Conservation (phyloP, 2,113 vertebrate genomes). For the Carassius carassius region DNA sequence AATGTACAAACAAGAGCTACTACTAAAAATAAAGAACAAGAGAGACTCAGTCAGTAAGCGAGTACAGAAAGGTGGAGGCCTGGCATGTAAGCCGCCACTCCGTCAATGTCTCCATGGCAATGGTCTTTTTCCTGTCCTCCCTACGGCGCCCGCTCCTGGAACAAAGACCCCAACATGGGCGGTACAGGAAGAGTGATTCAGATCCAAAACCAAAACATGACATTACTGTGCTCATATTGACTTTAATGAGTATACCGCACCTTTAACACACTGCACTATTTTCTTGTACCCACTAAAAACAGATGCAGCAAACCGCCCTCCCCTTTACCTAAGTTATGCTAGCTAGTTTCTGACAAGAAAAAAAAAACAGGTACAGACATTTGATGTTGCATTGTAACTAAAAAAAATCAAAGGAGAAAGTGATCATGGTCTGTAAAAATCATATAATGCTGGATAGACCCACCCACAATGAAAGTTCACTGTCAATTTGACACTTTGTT, state of each 20-base stretch:
- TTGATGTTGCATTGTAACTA: not conserved
- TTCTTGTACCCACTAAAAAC: not conserved
- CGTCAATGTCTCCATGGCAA: constrained; percentile 66
- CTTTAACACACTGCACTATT: constrained; percentile 2
- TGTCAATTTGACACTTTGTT: not conserved
- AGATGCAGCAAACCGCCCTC: not conserved
- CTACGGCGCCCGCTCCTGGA: constrained; percentile 67
- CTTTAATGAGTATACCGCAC: constrained; percentile 26
- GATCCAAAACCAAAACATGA: constrained; percentile 58
- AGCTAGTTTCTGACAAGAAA: not conserved
- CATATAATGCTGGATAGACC: not conserved
- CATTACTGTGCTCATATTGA: constrained; percentile 36
- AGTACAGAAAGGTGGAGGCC: constrained; percentile 50
- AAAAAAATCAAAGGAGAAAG: not conserved
- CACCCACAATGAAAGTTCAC: not conserved
- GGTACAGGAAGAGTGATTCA: constrained; percentile 70
- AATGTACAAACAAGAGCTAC: not conserved
- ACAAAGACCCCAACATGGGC: constrained; percentile 71
- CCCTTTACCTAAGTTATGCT: not conserved
- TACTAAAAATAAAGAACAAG: not conserved
- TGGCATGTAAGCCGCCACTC: constrained; percentile 62
- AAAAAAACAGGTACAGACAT: not conserved
- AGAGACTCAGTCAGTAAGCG: not conserved
- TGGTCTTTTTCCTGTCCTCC: constrained; percentile 67
- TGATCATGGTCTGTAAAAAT: not conserved